phyloP scores from a whole-genome alignment of 2,888 invertebrate species.

The Ligdia adustata region DNA sequence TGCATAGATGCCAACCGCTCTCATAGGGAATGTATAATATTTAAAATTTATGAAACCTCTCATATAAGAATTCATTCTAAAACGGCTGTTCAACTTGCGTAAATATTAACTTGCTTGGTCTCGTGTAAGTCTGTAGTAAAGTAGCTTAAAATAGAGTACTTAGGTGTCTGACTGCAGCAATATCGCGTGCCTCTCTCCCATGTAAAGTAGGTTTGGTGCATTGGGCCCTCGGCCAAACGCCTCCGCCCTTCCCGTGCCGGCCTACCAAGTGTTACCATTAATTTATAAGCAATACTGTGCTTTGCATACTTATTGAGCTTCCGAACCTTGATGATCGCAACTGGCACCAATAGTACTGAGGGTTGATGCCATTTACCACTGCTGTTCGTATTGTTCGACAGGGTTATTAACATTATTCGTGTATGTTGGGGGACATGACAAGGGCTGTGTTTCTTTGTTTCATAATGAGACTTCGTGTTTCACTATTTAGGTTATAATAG shows the following conservation, averaged over 20 bases:
- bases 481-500: too few species aligned
- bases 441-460: too few species aligned
- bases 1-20: too few species aligned
- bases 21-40: too few species aligned
- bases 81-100: too few species aligned
- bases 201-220: constrained; percentile 54
- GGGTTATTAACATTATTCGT: constrained; percentile 10
- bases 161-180: constrained; percentile 41
- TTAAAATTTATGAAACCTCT: too few species aligned
- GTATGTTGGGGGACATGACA: too few species aligned
- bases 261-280: constrained; percentile 73
- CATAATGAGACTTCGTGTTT: too few species aligned
- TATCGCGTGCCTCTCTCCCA: constrained; percentile 59
- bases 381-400: constrained; percentile 16
- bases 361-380: constrained; percentile 22
- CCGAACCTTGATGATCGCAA: constrained; percentile 52
- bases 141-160: constrained; percentile 1
- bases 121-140: constrained; percentile 1
- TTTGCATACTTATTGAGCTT: constrained; percentile 28
- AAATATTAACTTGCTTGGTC: too few species aligned
- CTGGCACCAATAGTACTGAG: constrained; percentile 61
- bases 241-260: constrained; percentile 48
- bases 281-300: constrained; percentile 43
- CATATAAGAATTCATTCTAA: too few species aligned
- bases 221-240: constrained; percentile 56